Conservation (phyloP, 1,140 invertebrate species). For the Cotesia vestalis region DNA sequence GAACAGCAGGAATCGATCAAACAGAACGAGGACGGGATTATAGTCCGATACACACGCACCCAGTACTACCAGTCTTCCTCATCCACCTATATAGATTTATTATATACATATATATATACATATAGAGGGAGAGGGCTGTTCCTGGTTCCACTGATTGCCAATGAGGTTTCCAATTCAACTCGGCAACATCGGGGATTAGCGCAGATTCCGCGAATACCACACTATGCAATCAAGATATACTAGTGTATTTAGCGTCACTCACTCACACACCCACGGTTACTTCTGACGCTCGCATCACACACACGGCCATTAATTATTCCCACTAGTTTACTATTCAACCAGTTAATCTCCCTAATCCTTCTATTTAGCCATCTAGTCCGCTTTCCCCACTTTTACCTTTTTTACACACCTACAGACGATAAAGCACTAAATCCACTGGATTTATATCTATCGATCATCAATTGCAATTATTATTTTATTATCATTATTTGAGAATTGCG, state of each 20-base stretch:
- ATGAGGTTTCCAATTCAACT: conserved; percentile 34
- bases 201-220: conserved; percentile 18
- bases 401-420: no score
- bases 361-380: no score
- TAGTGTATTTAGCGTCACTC: conserved; percentile 14
- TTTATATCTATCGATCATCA: no score
- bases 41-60: conserved; percentile 3
- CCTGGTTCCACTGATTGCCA: conserved; percentile 27
- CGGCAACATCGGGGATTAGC: conserved; percentile 26
- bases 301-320: neutral
- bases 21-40: conserved; percentile 21
- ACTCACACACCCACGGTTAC: conserved; percentile 1
- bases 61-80: neutral
- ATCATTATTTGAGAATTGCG: no score
- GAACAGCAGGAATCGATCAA: conserved; percentile 31
- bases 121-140: neutral
- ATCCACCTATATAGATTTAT: neutral
- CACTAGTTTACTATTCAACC: no score
- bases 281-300: neutral
- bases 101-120: no score
- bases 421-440: no score
- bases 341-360: no score
- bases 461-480: no score
- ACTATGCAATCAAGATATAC: conserved; percentile 19
- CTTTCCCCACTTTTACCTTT: no score